Evolutionary conservation across 2,888 invertebrate species (phyloP), one percentile per base, ranked within the genome.

Genomic region (Parelbella ahira): DNA sequence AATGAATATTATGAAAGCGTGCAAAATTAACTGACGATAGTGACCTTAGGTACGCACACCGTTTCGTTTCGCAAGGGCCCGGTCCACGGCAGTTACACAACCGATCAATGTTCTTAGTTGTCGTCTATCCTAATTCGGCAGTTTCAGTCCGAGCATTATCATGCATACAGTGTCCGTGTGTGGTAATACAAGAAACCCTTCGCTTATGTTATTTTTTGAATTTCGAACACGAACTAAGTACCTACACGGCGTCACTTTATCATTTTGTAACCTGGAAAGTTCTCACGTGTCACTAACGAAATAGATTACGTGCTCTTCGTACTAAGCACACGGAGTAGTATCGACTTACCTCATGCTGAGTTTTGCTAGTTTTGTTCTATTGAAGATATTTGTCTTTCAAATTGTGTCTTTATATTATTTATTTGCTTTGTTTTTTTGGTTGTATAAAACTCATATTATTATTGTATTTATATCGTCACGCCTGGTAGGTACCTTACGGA

Each of bases 11-110:
- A 65, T 75, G 75, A 80, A 81, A 82, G 70, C 76, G 77, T 76
- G 78, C 75, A 71, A 78, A 82, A 80, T 78, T 68, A 75, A 68
- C 75, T 72, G 76, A 75, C 75, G 68, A 60, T 68, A 68, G 72
- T 73, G 82, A 81, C 80, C 82, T 83, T 77, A n/a, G n/a, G n/a
- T n/a, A 83, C 80, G 78, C 79, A 78, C 70, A 53, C 63, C 57
- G 50, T 50, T 33, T 54, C 44, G 60, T 81, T 72, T 71, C 73
- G 75, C 71, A 77, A 78, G 56, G 53, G 51, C 56, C 57, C 47
- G 43, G 34, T 53, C 42, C 47, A n/a, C n/a, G n/a, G n/a, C n/a
- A 47, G 52, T 71, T 74, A 68, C 72, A 56, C 63, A 75, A 72
- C 55, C 50, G 57, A 58, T 55, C 60, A 59, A 55, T 60, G 56